Base-by-base conservation (phyloP, 2,888 invertebrate species). In the Synergus japonicus region DNA sequence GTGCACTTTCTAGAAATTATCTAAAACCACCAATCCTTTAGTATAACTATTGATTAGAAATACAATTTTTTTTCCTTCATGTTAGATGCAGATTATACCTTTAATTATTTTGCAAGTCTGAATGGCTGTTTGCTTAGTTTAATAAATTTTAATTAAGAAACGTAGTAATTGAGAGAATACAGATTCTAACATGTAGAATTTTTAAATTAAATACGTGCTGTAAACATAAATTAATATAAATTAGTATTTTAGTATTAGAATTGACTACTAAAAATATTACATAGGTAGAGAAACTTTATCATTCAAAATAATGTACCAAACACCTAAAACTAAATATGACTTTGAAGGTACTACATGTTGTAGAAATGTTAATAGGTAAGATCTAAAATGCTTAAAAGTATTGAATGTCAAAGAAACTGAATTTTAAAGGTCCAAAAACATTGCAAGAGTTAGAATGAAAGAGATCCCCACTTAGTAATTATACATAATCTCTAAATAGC, bases 21-120 rank as follows among this genome's bases (percentile, higher is more conserved):
- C 46, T 49, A 54, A 54, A 73, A 73, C 73, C 73, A 73, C 73
- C 49, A 73, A 73, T 9, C 73, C 54, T 37, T 73, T 37, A 54
- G 41, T 73, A 12, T 41, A n/a, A n/a, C 3, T 54, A 49, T 54
- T 54, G 54, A 73, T 73, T 37, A 54, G 7, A 37, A 54, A 15
- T 49, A n/a, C 54, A 37, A 54, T 37, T 73, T 37, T 69, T 69
- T 69, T 73, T 12, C 12, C 44, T 44, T 41, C 12, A 12, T 73
- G 49, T 46, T 13, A 49, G 29, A 29, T 69, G 22, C 9, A 54
- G 49, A 37, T 54, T 49, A 49, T 29, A 54, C 54, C 54, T 37
- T 37, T 54, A 54, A 54, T 49, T 49, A 49, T 69, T 69, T 37
- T 37, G 29, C 15, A 54, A 69, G 37, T 46, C 9, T 69, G 46